Evolutionary conservation across 2,797 vertebrate genomes (phyloP).

Genomic region (Coregonus sp.): DNA sequence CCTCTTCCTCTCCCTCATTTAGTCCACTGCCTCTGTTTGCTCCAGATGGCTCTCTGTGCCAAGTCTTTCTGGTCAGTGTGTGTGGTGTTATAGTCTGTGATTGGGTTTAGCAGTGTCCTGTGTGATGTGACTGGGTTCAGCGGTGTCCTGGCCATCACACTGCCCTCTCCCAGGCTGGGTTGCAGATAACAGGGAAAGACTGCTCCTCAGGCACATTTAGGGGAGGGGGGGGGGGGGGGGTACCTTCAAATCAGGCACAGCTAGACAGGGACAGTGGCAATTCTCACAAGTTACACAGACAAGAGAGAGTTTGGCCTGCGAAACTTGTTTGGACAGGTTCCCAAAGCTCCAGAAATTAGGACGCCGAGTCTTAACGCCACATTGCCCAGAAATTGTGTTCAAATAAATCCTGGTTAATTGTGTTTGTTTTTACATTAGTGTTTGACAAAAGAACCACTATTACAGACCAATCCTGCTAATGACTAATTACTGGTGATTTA

Average conservation of each 20-base stretch:
- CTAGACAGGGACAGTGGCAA: not conserved
- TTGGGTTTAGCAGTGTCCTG: no score
- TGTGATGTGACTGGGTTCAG: no score
- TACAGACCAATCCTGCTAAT: constrained; percentile 15
- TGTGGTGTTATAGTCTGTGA: no score
- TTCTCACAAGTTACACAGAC: not conserved
- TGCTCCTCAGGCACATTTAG: no score
- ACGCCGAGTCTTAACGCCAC: not conserved
- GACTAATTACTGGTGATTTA: not conserved
- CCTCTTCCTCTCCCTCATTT: no score
- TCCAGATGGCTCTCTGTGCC: no score
- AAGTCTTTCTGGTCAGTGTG: no score
- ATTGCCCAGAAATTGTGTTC: constrained; percentile 4
- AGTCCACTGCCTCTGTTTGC: no score
- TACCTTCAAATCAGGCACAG: not conserved
- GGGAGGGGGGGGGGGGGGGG: not conserved
- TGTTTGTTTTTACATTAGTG: constrained; percentile 6
- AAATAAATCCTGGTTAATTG: constrained; percentile 14
- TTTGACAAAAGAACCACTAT: constrained; percentile 18
- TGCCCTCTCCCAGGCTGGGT: no score
- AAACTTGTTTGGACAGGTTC: constrained; percentile 8
- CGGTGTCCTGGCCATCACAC: no score
- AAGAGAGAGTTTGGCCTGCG: not conserved
- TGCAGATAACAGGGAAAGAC: no score
- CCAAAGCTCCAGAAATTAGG: not conserved